Evolutionary conservation across 2,113 vertebrate species (phyloP).

Genomic region (Amblyopsis rosae): DNA sequence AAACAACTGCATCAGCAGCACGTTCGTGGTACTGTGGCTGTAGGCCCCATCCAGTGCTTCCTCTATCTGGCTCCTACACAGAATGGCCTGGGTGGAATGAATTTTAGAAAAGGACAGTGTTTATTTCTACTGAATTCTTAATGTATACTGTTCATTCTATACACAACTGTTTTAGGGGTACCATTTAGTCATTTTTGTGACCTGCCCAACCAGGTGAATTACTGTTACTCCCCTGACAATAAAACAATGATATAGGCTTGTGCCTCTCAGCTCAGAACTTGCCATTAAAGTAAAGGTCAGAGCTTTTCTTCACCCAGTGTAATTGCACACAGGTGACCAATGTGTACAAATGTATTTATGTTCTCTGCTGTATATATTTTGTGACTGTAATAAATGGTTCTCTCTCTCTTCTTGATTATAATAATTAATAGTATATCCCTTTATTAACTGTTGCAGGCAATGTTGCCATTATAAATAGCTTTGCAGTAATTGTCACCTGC

Average conservation of each 20-base stretch:
- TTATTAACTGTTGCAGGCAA: background rate
- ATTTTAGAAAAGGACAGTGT: conserved; percentile 10
- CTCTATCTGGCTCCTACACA: too few relatives aligned
- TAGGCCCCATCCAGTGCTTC: too few relatives aligned
- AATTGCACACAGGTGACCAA: background rate
- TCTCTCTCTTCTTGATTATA: background rate
- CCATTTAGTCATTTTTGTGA: background rate
- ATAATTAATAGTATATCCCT: background rate
- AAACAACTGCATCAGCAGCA: too few relatives aligned
- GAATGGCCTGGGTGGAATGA: too few relatives aligned
- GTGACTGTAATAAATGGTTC: conserved; percentile 8
- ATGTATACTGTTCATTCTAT: conserved; percentile 18
- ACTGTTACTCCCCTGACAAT: background rate
- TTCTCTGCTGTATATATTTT: background rate
- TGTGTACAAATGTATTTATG: background rate
- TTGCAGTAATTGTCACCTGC: background rate
- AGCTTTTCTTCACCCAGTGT: background rate
- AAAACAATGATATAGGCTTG: too few relatives aligned
- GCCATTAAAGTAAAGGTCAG: background rate
- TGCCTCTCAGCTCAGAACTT: background rate
- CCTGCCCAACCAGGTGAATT: background rate
- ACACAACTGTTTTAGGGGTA: background rate
- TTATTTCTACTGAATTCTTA: too few relatives aligned
- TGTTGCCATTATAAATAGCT: background rate
- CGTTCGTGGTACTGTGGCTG: too few relatives aligned